Conservation (phyloP, 2,113 vertebrate genomes). For the Macrotis lagotis region DNA sequence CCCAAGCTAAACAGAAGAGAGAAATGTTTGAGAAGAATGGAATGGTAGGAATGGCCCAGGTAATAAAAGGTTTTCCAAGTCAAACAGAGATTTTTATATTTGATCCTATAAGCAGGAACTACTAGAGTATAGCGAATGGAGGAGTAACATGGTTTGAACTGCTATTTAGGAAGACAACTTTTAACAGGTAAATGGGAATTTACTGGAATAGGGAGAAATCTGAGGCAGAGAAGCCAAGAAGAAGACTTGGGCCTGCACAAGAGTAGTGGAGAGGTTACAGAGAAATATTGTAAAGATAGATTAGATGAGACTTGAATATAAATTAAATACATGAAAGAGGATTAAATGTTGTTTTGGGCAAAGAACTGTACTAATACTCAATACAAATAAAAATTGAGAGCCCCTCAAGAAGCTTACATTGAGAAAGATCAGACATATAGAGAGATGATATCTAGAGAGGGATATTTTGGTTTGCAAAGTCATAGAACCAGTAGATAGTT, state of each 20-base stretch:
- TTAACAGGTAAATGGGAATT: not conserved
- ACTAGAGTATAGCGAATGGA: not conserved
- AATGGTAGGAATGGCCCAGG: no score
- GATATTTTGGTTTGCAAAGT: not conserved
- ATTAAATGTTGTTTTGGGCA: not conserved
- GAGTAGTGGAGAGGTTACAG: not conserved
- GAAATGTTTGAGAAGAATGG: not conserved
- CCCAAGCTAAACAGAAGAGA: not conserved
- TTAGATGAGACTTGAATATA: not conserved
- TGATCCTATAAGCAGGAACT: not conserved
- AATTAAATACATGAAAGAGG: not conserved
- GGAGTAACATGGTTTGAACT: not conserved
- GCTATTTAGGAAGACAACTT: not conserved
- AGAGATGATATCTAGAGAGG: not conserved
- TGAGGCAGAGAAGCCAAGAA: not conserved
- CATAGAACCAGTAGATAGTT: not conserved
- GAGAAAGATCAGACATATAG: not conserved
- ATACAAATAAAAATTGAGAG: not conserved
- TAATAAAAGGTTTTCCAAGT: not conserved
- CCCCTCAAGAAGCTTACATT: not conserved
- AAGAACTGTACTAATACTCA: not conserved
- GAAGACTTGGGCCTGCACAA: not conserved
- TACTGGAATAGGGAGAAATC: not conserved
- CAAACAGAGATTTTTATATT: not conserved
- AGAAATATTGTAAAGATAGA: not conserved